Conservation (phyloP, 2,888 invertebrate species). For the Masnerella sp. region DNA sequence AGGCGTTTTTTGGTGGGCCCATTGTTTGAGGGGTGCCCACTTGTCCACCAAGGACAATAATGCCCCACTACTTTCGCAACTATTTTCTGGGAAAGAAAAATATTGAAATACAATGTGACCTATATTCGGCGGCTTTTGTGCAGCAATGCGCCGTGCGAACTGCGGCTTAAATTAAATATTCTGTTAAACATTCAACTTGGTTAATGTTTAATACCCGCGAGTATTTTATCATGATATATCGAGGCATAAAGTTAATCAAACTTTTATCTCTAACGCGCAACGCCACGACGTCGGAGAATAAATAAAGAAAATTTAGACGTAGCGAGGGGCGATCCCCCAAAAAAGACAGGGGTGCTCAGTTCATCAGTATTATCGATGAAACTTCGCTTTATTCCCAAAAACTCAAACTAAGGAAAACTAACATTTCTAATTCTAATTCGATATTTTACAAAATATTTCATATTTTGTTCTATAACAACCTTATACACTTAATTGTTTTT, state of each 20-base stretch:
- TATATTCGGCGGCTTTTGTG: slow-evolving; percentile 4
- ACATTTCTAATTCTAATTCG: too few species aligned
- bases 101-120: slow-evolving; percentile 13
- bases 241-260: slow-evolving; percentile 13
- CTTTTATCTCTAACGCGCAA: slow-evolving; percentile 10
- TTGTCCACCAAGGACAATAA: too few species aligned
- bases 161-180: background rate
- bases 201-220: background rate
- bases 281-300: slow-evolving; percentile 8
- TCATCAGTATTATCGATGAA: background rate
- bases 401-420: too few species aligned
- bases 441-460: too few species aligned
- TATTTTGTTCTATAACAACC: too few species aligned
- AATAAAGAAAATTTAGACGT: slow-evolving; percentile 34
- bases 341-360: slow-evolving; percentile 16
- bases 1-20: too few species aligned
- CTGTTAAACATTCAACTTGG: background rate
- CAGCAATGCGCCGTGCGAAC: background rate
- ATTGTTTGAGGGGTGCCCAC: too few species aligned
- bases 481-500: too few species aligned
- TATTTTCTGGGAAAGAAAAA: background rate
- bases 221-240: background rate
- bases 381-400: too few species aligned
- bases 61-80: too few species aligned
- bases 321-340: slow-evolving; percentile 23